Conservation (phyloP, 2,797 vertebrate genomes). For the Oreonectes daqikongensis region DNA sequence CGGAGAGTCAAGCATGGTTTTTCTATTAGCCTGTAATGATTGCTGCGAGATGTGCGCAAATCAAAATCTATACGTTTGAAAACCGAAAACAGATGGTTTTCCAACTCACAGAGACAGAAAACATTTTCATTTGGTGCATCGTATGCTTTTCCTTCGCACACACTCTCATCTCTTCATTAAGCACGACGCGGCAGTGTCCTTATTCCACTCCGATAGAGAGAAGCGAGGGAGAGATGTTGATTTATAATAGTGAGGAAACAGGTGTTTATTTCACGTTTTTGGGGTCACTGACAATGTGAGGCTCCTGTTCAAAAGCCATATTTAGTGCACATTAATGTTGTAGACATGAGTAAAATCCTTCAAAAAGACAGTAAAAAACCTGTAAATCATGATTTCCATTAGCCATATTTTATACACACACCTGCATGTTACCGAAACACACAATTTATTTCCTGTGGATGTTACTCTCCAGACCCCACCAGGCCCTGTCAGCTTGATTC, state of each 20-base stretch:
- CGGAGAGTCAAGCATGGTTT: constrained; percentile 9
- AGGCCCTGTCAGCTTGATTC: constrained; percentile 40
- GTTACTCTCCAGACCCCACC: constrained; percentile 51
- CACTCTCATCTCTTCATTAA: neutral
- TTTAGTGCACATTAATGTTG: constrained; percentile 45
- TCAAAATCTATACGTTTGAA: constrained; percentile 34
- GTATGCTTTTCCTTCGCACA: neutral
- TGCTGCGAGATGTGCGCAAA: constrained; percentile 28
- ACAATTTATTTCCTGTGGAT: constrained; percentile 63
- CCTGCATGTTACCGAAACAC: neutral
- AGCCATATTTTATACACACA: constrained; percentile 61
- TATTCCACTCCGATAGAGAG: constrained; percentile 1
- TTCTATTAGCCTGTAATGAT: constrained; percentile 35
- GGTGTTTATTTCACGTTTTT: constrained; percentile 21
- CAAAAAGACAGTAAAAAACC: constrained; percentile 65
- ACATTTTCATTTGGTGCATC: constrained; percentile 24
- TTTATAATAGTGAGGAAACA: constrained; percentile 16
- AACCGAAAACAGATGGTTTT: constrained; percentile 38
- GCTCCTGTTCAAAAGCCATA: constrained; percentile 25
- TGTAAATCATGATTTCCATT: constrained; percentile 72
- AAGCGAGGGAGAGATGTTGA: neutral
- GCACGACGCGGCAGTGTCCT: neutral
- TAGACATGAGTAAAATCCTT: constrained; percentile 74
- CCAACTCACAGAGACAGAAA: neutral
- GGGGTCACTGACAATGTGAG: constrained; percentile 29